phyloP scores from a whole-genome alignment of 2,113 vertebrate genomes.

The Tenrec ecaudatus region DNA sequence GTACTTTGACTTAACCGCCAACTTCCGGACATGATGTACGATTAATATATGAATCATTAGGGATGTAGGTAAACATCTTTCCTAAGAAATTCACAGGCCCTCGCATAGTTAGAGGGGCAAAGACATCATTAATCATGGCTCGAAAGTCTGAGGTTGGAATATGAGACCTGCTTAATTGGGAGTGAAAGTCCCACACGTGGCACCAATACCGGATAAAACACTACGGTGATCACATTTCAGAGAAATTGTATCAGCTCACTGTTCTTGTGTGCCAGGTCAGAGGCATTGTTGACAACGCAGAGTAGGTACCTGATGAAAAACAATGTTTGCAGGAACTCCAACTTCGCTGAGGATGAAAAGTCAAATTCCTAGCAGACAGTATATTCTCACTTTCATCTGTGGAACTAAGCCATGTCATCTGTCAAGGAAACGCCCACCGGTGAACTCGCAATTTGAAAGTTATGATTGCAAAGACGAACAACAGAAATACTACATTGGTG shows the following conservation, averaged over 20 bases:
- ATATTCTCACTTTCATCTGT: background rate
- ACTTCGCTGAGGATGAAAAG: background rate
- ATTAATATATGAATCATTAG: background rate
- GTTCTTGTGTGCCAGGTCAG: background rate
- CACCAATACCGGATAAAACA: background rate
- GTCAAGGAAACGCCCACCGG: background rate
- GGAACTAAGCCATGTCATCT: background rate
- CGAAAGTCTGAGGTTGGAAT: background rate
- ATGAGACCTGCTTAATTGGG: background rate
- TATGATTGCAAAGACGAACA: background rate
- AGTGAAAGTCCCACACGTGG: background rate
- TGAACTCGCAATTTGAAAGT: background rate
- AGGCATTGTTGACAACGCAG: background rate
- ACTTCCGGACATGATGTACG: background rate
- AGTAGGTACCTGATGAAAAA: background rate
- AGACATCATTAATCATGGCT: background rate
- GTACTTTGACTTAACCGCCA: background rate
- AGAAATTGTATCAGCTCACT: background rate
- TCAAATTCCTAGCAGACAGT: background rate
- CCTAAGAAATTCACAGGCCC: background rate
- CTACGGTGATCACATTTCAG: conserved; percentile 39
- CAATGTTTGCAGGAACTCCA: background rate
- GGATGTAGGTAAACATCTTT: background rate
- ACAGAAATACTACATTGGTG: background rate
- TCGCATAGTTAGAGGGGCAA: background rate